These are phyloP conservation scores for Oryzias melastigma DNA, from an alignment of 2,113 vertebrate genomes.

Conservation along the genomic window DNA sequence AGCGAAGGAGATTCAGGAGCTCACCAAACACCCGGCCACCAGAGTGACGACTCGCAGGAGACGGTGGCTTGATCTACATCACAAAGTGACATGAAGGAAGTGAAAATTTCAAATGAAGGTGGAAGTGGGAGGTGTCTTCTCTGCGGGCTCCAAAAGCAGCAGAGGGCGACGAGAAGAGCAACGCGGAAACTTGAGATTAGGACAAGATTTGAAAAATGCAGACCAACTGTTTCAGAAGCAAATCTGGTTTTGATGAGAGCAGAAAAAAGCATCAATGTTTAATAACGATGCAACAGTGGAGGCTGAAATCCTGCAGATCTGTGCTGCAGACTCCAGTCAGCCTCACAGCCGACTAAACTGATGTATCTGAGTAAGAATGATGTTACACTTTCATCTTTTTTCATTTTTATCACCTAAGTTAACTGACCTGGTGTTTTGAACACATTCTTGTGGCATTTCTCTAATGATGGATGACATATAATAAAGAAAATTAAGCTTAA, in stretches of 20 bases:
- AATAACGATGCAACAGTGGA: no score
- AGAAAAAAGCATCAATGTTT: neutral
- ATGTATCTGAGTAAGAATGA: no score
- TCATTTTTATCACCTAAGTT: no score
- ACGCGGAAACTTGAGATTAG: accelerated
- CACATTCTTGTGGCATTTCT: no score
- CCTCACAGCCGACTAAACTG: no score
- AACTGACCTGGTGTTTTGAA: no score
- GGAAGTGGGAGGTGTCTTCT: constrained; percentile 72
- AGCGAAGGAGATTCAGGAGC: constrained; percentile 34
- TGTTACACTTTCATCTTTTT: no score
- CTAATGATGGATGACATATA: no score
- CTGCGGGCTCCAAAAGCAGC: constrained; percentile 9
- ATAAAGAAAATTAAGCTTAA: no score
- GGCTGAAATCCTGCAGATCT: no score
- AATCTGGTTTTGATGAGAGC: neutral
- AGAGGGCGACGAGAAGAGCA: neutral
- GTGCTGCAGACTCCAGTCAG: no score
- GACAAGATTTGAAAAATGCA: neutral
- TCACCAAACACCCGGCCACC: constrained; percentile 38
- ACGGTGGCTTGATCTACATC: constrained; percentile 48
- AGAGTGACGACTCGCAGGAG: constrained; percentile 51
- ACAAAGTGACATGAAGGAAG: constrained; percentile 70
- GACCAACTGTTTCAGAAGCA: neutral
- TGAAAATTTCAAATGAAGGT: constrained; percentile 66